Base-by-base conservation (phyloP, 1,140 invertebrate genomes). In the Lepidurus couesii region DNA sequence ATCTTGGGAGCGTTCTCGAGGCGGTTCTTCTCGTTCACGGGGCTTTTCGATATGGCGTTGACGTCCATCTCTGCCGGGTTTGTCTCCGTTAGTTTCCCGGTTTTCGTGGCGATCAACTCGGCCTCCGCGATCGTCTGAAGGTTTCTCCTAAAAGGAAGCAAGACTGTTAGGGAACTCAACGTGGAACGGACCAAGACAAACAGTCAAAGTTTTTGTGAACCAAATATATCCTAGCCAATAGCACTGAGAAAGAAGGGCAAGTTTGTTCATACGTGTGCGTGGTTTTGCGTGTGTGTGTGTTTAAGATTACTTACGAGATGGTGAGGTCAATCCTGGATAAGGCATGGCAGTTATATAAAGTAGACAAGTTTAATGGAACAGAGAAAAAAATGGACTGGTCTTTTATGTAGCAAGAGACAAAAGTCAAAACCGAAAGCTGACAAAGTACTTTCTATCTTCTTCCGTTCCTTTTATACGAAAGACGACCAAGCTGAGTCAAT, bases 281-380 rank as follows among this genome's bases (percentile, higher is more conserved):
- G 53, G 8, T 65, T 65, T 65, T 65, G 16, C 21, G 4, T 65
- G 53, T 65, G 53, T 65, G 53, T 65, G 8, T 9, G 8, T 65
- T 65, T 65, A 65, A 65, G 53, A 65, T 65, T 65, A 65, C 53
- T 65, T 65, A 65, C 53, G 53, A 65, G 53, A 65, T 65, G 53
- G 53, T 65, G 53, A 65, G n/a, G 53, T 65, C 53, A 65, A 10
- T 65, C 53, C 53, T 65, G 53, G 53, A 65, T 65, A 65, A 65
- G 53, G 53, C 53, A 65, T 65, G 53, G 53, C 53, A 65, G 53
- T 65, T 65, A 65, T 65, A 65, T 65, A 65, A 65, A 65, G 53
- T 65, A 65, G 53, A 65, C 53, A 65, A 65, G 53, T 65, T 65
- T 65, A 65, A 65, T 65, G 53, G 53, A 65, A 65, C 53, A 65